These are phyloP conservation scores for Ammodytes marinus DNA, from an alignment of 2,113 vertebrate genomes.

Conservation along the genomic window DNA sequence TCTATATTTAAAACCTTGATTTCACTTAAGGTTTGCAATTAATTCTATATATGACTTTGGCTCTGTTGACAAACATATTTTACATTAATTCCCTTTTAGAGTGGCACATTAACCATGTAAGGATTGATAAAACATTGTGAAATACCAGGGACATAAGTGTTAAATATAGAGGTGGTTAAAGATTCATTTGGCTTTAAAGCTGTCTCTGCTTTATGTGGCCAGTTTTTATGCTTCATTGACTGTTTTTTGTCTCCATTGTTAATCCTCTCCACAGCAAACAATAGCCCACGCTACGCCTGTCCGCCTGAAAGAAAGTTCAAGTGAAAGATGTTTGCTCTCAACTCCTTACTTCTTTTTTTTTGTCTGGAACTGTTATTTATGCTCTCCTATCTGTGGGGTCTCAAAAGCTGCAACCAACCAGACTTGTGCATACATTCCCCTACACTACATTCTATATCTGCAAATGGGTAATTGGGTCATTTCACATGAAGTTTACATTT, in stretches of 20 bases:
- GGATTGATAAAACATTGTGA: background rate
- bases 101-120: background rate
- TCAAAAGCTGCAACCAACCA: background rate
- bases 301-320: slow-evolving; percentile 29
- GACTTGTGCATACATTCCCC: background rate
- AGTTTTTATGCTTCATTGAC: slow-evolving; percentile 39
- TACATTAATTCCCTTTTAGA: background rate
- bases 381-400: background rate
- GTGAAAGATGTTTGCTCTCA: slow-evolving; percentile 17
- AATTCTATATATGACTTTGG: background rate
- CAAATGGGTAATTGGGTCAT: too few species aligned
- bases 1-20: too few species aligned
- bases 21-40: too few species aligned
- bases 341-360: background rate
- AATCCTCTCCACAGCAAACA: slow-evolving; percentile 24
- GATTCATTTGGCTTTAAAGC: background rate
- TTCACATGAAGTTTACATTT: too few species aligned
- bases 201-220: background rate
- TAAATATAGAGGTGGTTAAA: background rate
- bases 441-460: too few species aligned
- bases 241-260: slow-evolving; percentile 47
- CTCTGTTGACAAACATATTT: background rate
- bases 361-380: background rate
- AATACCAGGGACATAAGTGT: background rate
- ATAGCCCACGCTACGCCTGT: slow-evolving; percentile 25